Conservation (phyloP, 2,113 vertebrate genomes). For the Hippolais icterina region DNA sequence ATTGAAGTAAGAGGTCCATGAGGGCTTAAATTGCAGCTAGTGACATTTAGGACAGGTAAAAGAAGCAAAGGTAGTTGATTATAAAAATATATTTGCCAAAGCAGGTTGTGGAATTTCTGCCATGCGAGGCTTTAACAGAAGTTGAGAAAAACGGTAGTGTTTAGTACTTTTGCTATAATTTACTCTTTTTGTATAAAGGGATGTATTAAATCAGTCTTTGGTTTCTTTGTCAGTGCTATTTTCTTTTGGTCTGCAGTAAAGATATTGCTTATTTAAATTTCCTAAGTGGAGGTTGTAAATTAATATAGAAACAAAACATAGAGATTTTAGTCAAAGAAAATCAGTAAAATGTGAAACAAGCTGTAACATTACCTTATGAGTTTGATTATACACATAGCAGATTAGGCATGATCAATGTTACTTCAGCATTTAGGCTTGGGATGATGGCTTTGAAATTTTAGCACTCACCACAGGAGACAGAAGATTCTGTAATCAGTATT, state of each 20-base stretch:
- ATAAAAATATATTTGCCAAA: background rate
- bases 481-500: background rate
- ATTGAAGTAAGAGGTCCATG: background rate
- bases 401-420: background rate
- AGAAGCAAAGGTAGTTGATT: background rate
- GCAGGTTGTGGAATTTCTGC: background rate
- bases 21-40: background rate
- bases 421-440: background rate
- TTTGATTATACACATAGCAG: background rate
- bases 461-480: background rate
- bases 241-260: background rate
- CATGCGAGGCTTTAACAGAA: background rate
- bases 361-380: background rate
- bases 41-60: background rate
- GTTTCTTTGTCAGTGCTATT: background rate
- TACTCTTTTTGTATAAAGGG: background rate
- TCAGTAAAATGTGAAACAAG: background rate
- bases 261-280: background rate
- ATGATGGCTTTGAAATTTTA: background rate
- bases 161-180: background rate
- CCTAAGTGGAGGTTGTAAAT: background rate
- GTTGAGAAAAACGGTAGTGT: background rate
- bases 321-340: background rate
- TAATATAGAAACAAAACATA: background rate
- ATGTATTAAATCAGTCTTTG: background rate